Evolutionary conservation across 92 coral and sea anemone species (phyloP).

Genomic region (Ricordea florida): DNA sequence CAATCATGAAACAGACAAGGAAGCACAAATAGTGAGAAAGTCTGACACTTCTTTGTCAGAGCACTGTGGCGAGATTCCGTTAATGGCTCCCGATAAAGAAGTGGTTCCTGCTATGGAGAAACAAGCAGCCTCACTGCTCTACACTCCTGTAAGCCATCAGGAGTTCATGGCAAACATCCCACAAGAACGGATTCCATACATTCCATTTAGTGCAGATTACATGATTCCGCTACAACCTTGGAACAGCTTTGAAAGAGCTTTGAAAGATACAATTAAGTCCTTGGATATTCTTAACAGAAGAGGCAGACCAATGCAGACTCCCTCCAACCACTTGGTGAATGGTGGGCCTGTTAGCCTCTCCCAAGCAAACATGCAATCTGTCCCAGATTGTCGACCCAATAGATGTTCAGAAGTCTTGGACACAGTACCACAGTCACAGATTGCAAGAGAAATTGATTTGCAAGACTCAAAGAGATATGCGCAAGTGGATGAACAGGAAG

Average conservation of each 20-base stretch:
- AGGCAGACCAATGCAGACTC: neutral
- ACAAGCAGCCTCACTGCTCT: neutral
- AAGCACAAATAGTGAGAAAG: neutral
- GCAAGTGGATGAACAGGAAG: no score
- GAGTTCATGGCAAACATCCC: conserved; percentile 1
- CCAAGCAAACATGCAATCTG: neutral
- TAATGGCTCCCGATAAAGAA: no score
- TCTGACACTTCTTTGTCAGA: no score
- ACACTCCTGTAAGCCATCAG: neutral
- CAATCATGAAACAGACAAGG: neutral
- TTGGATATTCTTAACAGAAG: neutral
- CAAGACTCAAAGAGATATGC: no score
- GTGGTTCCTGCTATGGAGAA: no score
- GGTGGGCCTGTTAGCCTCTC: neutral
- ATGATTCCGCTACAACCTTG: neutral
- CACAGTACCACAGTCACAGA: no score
- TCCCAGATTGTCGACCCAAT: no score
- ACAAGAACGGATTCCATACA: neutral
- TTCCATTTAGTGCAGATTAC: conserved; percentile 15
- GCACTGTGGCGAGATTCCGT: no score
- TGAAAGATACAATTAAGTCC: conserved; percentile 2
- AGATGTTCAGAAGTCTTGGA: no score
- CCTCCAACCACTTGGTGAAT: neutral
- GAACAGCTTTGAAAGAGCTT: neutral
- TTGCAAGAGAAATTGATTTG: no score